Evolutionary conservation across 2,888 invertebrate species (phyloP).

Genomic region (Linnaemya tessellans): DNA sequence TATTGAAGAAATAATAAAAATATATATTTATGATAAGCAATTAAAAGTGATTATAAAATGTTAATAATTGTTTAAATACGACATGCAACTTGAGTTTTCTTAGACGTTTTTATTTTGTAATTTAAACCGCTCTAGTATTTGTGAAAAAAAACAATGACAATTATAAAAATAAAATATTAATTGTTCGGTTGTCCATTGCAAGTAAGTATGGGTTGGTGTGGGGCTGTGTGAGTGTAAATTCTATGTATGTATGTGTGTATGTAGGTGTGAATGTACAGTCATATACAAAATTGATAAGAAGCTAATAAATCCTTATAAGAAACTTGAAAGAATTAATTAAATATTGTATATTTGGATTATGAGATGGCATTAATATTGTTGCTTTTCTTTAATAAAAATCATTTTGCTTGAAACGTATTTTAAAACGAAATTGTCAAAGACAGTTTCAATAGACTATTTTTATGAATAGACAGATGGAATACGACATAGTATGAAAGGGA

Average conservation of each 20-base stretch:
- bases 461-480: too few species aligned
- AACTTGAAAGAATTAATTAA: constrained; percentile 29
- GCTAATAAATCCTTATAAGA: constrained; percentile 43
- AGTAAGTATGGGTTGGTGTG: too few species aligned
- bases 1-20: constrained; percentile 1
- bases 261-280: constrained; percentile 14
- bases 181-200: constrained; percentile 25
- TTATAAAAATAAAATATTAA: constrained; percentile 22
- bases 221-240: not conserved
- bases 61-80: constrained; percentile 35
- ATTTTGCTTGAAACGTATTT: too few species aligned
- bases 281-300: constrained; percentile 48
- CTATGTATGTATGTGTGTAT: not conserved
- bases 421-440: too few species aligned
- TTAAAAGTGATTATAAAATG: constrained; percentile 57
- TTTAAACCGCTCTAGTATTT: constrained; percentile 44
- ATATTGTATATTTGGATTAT: too few species aligned
- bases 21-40: constrained; percentile 50
- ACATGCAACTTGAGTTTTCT: constrained; percentile 41
- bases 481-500: too few species aligned
- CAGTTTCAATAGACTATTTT: too few species aligned
- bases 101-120: constrained; percentile 17
- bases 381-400: too few species aligned
- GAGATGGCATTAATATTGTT: too few species aligned
- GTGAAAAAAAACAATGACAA: constrained; percentile 43